Conservation (phyloP, 2,113 vertebrate species). For the Piliocolobus tephrosceles region DNA sequence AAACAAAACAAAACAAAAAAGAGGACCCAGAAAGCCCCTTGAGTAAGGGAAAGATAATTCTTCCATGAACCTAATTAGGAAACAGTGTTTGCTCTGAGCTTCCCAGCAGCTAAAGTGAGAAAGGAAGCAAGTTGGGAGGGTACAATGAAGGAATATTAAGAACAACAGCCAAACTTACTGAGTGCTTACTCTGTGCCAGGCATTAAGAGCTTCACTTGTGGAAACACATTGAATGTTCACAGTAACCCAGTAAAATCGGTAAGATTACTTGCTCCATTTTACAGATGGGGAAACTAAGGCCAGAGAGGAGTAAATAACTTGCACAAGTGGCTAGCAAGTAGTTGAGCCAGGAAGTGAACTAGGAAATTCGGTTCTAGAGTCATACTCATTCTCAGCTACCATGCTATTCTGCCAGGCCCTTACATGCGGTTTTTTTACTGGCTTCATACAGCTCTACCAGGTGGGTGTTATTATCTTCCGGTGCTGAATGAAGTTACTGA, state of each 20-base stretch:
- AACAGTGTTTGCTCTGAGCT: not conserved
- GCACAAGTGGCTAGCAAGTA: not conserved
- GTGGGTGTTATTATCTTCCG: not conserved
- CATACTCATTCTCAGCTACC: rapidly evolving
- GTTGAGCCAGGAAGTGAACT: not conserved
- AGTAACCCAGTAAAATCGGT: not conserved
- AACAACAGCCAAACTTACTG: not conserved
- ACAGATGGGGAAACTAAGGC: not conserved
- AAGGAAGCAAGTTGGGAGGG: not conserved
- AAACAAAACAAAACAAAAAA: not conserved
- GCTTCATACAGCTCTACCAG: not conserved
- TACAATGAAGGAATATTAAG: not conserved
- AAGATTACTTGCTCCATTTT: not conserved
- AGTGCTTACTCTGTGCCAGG: not conserved
- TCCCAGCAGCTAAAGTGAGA: constrained; percentile 37
- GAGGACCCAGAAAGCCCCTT: not conserved
- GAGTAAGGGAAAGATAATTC: not conserved
- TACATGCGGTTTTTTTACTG: not conserved
- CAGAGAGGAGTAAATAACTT: not conserved
- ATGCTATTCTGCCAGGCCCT: not conserved
- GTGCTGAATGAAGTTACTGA: not conserved
- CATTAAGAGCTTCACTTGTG: not conserved
- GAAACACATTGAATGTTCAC: not conserved
- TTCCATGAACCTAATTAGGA: not conserved
- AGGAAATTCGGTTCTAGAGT: not conserved